A percentile compares a stretch with the other conserved stretches of the same genome.
phyloP scores from a whole-genome alignment of 2,113 vertebrate species.

The Columba janthina region DNA sequence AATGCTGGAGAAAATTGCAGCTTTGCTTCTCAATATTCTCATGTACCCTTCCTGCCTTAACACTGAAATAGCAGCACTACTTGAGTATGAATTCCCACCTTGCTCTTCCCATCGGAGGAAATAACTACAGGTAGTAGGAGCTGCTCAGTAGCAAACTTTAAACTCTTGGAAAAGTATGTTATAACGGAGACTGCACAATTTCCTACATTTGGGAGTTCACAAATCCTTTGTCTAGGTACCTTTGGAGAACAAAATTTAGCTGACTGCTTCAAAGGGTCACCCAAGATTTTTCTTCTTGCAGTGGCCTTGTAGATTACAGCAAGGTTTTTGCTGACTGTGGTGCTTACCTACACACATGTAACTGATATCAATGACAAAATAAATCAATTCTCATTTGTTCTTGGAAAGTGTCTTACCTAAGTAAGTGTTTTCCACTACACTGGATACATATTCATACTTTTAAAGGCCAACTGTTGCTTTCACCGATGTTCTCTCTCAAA shows the following conservation, averaged over 20 bases:
- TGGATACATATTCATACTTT: neutral
- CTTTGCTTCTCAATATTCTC: neutral
- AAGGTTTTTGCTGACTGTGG: neutral
- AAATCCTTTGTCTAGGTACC: accelerated
- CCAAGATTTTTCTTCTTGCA: neutral
- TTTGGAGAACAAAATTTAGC: neutral
- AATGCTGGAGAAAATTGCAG: neutral
- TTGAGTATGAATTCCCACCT: neutral
- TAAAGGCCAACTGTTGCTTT: neutral
- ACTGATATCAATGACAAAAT: neutral
- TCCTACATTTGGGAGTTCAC: neutral
- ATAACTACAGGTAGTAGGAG: neutral
- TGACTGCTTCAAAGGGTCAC: neutral
- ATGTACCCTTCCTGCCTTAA: accelerated
- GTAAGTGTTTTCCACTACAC: neutral
- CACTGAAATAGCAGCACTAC: neutral
- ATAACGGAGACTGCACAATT: neutral
- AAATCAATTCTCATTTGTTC: neutral
- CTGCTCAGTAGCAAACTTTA: neutral
- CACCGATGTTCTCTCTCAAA: neutral
- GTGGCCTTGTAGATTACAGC: neutral
- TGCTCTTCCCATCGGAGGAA: accelerated
- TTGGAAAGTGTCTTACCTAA: neutral
- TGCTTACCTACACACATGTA: neutral
- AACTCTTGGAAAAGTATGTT: neutral